Conservation (phyloP, 2,797 vertebrate species). For the Platyrinchus mystaceus region DNA sequence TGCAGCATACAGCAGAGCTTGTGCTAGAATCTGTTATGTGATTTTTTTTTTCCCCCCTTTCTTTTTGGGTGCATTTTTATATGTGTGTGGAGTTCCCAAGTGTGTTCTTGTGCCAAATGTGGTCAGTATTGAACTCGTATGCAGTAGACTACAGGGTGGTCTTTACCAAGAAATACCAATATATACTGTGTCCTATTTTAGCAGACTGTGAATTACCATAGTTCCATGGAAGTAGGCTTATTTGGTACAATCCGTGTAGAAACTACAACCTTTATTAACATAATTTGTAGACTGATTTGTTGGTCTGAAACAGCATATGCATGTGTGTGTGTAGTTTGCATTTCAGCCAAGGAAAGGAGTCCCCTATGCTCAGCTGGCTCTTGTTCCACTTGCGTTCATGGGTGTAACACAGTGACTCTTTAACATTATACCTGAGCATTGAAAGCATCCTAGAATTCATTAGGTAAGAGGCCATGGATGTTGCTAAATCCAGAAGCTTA, state of each 20-base stretch:
- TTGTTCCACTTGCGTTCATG: background rate
- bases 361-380: background rate
- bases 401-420: rapidly evolving
- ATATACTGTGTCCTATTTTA: background rate
- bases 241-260: background rate
- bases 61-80: background rate
- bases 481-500: background rate
- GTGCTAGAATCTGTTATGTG: background rate
- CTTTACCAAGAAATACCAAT: background rate
- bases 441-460: background rate
- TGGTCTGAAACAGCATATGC: background rate
- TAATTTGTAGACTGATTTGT: background rate
- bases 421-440: background rate
- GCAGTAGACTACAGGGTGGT: background rate
- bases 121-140: background rate
- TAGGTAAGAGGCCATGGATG: background rate
- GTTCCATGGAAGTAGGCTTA: background rate
- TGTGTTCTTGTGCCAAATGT: background rate
- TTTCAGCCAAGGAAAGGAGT: background rate
- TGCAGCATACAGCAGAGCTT: background rate
- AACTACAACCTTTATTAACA: background rate
- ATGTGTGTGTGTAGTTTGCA: background rate
- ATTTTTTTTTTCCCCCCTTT: background rate
- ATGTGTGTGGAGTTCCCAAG: background rate
- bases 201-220: background rate